Evolutionary conservation across 2,113 vertebrate species (phyloP).

Genomic region (Kryptolebias marmoratus): DNA sequence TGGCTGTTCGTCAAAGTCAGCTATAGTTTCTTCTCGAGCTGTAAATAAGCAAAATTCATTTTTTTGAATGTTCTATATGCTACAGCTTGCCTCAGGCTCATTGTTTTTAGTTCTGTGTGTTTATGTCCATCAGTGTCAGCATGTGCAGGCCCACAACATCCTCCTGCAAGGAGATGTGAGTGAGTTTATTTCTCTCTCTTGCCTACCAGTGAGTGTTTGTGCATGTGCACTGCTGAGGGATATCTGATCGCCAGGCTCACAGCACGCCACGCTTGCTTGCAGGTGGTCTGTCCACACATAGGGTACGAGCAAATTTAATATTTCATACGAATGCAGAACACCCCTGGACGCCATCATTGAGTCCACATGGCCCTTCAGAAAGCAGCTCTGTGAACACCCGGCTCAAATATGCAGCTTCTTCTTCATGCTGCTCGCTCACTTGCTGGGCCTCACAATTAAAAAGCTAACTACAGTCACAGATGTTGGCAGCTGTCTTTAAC

Average conservation of each 20-base stretch:
- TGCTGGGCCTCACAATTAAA: constrained; percentile 90
- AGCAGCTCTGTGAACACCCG: constrained; percentile 93
- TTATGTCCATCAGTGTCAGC: constrained; percentile 59
- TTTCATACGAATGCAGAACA: constrained; percentile 92
- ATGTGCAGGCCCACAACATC: constrained; percentile 47
- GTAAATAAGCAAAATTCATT: background rate
- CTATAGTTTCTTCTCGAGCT: constrained; percentile 51
- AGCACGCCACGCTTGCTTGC: constrained; percentile 81
- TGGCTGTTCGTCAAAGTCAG: constrained; percentile 44
- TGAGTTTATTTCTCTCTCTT: constrained; percentile 13
- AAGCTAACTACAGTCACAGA: constrained; percentile 91
- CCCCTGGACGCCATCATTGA: constrained; percentile 93
- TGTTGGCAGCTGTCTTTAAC: constrained; percentile 86
- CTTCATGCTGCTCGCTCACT: constrained; percentile 81
- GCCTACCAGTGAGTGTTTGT: constrained; percentile 50
- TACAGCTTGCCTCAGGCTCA: constrained; percentile 24
- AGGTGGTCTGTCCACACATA: constrained; percentile 93
- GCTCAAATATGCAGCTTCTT: constrained; percentile 90
- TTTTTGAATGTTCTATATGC: constrained; percentile 1
- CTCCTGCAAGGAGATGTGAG: constrained; percentile 37
- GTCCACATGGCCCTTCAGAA: constrained; percentile 97
- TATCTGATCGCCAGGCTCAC: constrained; percentile 77
- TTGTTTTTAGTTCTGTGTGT: constrained; percentile 38
- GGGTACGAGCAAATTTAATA: constrained; percentile 92
- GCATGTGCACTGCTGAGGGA: constrained; percentile 73